Base-by-base conservation (phyloP, 2,797 vertebrate genomes). In the Arnoldichthys spilopterus region DNA sequence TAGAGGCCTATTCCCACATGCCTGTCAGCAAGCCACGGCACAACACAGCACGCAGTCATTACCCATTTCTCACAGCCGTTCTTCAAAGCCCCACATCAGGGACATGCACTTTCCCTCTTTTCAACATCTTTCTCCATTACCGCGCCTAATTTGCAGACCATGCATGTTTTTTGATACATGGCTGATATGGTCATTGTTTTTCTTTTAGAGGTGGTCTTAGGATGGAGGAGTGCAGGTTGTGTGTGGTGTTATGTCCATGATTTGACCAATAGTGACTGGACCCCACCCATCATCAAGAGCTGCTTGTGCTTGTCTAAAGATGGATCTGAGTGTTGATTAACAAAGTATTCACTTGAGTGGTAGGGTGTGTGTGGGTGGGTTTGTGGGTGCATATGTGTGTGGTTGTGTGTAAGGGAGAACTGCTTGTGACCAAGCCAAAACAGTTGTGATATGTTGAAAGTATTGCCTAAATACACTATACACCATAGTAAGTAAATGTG, bases 21-120 rank as follows among this genome's bases (percentile, higher is more conserved):
- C 40, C 43, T 63, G 45, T 51, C 69, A 64, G 49, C 58, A 37
- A 61, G 32, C 72, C 64, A 58, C 59, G 51, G 34, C 54, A 58
- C 26, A 70, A 69, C 72, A 76, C 32, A 76, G 54, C 49, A 37
- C 45, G 40, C 53, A 22, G 45, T 59, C 20, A 51, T 63, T 62
- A 71, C 32, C 26, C 47, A 53, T 54, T 73, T 37, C 54, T 76
- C 54, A 64, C 18, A 37, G 59, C 58, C 43, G 30, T 69, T 80
- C 26, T 49, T 62, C 56, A 62, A 53, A 80, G 64, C 26, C 12
- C 66, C 47, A 53, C 26, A 54, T 53, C 64, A 69, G 40, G 53
- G 54, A 74, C 69, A 45, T 78, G 47, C 67, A 66, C 67, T 66
- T 79, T 77, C 51, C 45, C 43, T 61, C 72, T 62, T 73, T 69